Base-by-base conservation (phyloP, 2,113 vertebrate species). In the Albula glossodonta region DNA sequence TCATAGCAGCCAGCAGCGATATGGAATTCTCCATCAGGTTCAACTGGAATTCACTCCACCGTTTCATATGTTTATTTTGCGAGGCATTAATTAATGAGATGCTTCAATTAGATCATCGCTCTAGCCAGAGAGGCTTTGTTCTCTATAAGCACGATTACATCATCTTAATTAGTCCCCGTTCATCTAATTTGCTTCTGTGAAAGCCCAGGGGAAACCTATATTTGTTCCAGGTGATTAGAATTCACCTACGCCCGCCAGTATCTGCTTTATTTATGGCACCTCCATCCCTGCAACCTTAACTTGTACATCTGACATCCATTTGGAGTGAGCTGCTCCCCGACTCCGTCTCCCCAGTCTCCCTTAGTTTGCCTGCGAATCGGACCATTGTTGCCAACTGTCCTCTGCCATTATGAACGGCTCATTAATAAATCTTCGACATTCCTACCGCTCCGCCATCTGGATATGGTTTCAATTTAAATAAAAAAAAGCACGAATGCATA, bases 191-290 rank as follows among this genome's bases (percentile, higher is more conserved):
- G 90, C 91, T 94, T 93, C 92, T 93, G 93, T 93, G 92, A 91
- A 93, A 92, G 90, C 92, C 91, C 91, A 0, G 83, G 93, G 92
- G 91, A 93, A 94, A 91, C 91, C 91, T 92, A 93, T 92, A 93
- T 95, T 95, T 93, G 94, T 93, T 95, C 93, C 90, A 95, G 93
- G 92, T 94, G 94, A 95, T 95, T 94, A 95, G 94, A 95, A 95
- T 94, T 95, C 92, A 93, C 93, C 92, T 94, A 88, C 90, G 90
- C 93, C 91, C 91, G 89, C 91, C 90, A 91, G 86, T 91, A 25
- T 70, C 11, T 11, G 4, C 2, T 9, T 83, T 78, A 83, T 83
- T 86, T 83, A 83, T 78, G 52, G 81, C 17, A 60, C 9, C 6
- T 11, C 19, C 50, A 52, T 81, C 22, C 80, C 22, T 15, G 52